Evolutionary conservation across 1,140 invertebrate genomes (phyloP).

Genomic region (Reticulitermes speratus): DNA sequence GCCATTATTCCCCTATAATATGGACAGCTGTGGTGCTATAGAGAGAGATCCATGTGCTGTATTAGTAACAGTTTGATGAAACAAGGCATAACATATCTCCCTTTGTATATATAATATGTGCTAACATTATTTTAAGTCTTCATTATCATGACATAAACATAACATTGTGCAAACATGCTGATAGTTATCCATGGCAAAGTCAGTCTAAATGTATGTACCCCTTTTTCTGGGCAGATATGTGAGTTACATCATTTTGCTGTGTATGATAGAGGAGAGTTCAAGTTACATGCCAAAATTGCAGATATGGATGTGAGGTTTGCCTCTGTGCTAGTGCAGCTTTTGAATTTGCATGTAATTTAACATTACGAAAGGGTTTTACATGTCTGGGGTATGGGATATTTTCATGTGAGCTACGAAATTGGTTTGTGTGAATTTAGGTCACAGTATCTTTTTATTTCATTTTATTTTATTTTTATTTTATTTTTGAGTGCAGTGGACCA

Average conservation of each 20-base stretch:
- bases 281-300: background rate
- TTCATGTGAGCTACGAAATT: no score
- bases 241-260: no score
- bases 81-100: background rate
- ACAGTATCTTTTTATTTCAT: no score
- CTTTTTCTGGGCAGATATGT: background rate
- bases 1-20: background rate
- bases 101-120: background rate
- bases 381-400: no score
- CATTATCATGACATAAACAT: background rate
- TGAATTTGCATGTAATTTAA: no score
- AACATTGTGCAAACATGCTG: background rate
- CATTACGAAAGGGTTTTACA: no score
- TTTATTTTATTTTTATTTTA: no score
- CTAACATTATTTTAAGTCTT: background rate
- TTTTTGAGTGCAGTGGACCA: no score
- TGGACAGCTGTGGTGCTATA: conserved; percentile 18
- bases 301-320: background rate
- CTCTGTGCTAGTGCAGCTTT: background rate
- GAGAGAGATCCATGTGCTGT: background rate
- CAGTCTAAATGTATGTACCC: background rate
- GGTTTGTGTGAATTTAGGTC: no score
- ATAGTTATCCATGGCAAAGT: background rate
- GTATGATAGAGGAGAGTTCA: background rate
- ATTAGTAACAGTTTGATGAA: background rate